A percentile compares a stretch with the other conserved stretches of the same genome.
Conservation (phyloP, 2,888 invertebrate species). For the Hirtodrosophila confusa region DNA sequence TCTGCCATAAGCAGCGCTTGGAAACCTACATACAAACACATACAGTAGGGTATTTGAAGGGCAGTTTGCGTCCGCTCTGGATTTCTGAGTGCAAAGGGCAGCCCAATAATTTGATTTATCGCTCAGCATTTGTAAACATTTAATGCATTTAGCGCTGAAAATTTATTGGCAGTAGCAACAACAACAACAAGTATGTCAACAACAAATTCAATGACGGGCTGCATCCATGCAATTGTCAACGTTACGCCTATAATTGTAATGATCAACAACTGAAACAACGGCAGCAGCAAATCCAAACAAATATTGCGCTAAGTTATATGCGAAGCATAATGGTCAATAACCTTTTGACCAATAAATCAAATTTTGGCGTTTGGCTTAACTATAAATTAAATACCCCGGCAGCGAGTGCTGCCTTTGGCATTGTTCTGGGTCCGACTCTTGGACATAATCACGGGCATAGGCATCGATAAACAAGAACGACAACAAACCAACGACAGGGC, state of each 20-base stretch:
- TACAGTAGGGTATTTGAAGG: conserved; percentile 15
- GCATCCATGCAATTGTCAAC: conserved; percentile 51
- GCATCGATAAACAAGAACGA: conserved; percentile 41
- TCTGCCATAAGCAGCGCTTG: too few relatives aligned
- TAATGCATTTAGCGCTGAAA: conserved; percentile 60
- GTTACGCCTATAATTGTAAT: conserved; percentile 60
- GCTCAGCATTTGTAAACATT: conserved; percentile 54
- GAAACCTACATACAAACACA: too few relatives aligned
- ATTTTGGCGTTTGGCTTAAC: conserved; percentile 64
- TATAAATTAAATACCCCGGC: conserved; percentile 70
- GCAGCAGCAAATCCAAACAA: conserved; percentile 31
- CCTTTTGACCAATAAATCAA: conserved; percentile 78
- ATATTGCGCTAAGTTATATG: conserved; percentile 47
- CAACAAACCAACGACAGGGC: conserved; percentile 21
- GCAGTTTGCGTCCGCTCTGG: not conserved
- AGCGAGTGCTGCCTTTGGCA: conserved; percentile 23
- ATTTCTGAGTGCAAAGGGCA: conserved; percentile 37
- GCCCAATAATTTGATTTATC: conserved; percentile 60
- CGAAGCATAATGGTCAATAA: conserved; percentile 73
- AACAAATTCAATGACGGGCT: conserved; percentile 39
- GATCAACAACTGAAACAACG: conserved; percentile 48
- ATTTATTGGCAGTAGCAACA: conserved; percentile 56
- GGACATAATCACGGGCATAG: conserved; percentile 42
- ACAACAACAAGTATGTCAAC: conserved; percentile 1
- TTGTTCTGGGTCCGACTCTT: conserved; percentile 18